A percentile compares a stretch with the other conserved stretches of the same genome.
Evolutionary conservation across 2,888 invertebrate genomes (phyloP).

Genomic region (Volucella zonaria): DNA sequence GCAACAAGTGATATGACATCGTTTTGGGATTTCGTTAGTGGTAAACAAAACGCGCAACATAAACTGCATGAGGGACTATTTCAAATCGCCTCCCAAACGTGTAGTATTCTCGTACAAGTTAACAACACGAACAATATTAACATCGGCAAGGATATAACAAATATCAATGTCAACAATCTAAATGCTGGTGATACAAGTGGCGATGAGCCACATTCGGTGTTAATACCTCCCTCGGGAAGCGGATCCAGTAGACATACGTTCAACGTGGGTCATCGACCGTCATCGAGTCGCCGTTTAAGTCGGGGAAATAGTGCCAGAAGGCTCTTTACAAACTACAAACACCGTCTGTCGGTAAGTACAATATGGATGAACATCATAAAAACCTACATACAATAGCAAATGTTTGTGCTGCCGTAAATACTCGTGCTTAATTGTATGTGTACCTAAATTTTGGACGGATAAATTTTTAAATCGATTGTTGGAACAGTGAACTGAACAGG

Average conservation of each 20-base stretch:
- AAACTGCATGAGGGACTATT: slow-evolving; percentile 90
- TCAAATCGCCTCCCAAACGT: slow-evolving; percentile 91
- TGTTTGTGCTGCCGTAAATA: too few relatives aligned
- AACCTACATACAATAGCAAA: too few relatives aligned
- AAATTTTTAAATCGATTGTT: slow-evolving; percentile 30
- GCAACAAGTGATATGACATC: slow-evolving; percentile 83
- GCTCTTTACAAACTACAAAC: slow-evolving; percentile 84
- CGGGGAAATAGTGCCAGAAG: slow-evolving; percentile 77
- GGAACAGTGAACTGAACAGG: slow-evolving; percentile 33
- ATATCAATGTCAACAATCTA: slow-evolving; percentile 85
- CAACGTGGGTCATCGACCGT: slow-evolving; percentile 44
- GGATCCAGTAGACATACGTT: slow-evolving; percentile 28
- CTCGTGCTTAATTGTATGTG: too few relatives aligned
- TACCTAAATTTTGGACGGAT: neutral
- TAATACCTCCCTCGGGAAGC: slow-evolving; percentile 83
- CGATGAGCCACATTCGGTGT: slow-evolving; percentile 83
- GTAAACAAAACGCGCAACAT: slow-evolving; percentile 83
- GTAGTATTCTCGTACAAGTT: slow-evolving; percentile 90
- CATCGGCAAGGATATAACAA: slow-evolving; percentile 86
- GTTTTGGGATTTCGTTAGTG: slow-evolving; percentile 85
- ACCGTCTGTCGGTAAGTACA: slow-evolving; percentile 86
- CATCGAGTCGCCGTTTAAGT: slow-evolving; percentile 52
- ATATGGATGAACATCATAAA: neutral
- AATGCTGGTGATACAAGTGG: slow-evolving; percentile 73
- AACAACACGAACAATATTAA: slow-evolving; percentile 90